Evolutionary conservation across 2,797 vertebrate genomes (phyloP).

Genomic region (Adrianichthys oophorus): DNA sequence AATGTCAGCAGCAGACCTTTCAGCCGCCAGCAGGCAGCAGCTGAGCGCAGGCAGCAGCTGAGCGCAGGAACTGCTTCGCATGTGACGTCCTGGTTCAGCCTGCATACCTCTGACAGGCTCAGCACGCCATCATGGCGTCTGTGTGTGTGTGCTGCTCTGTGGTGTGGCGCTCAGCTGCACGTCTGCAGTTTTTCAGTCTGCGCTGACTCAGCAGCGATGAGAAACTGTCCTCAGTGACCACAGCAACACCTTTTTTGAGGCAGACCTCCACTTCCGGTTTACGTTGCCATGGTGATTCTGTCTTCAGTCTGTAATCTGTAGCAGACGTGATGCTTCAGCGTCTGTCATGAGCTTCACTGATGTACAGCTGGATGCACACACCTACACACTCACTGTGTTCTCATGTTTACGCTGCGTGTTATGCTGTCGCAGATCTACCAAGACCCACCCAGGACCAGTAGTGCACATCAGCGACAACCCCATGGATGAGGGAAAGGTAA

Average conservation of each 20-base stretch:
- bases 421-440: conserved; percentile 85
- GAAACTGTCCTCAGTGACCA: conserved; percentile 60
- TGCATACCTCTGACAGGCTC: not conserved
- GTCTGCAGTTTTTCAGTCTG: conserved; percentile 42
- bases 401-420: not conserved
- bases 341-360: conserved; percentile 23
- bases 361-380: not conserved
- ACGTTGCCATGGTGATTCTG: conserved; percentile 69
- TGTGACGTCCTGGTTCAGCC: too few species aligned
- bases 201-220: conserved; percentile 65
- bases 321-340: conserved; percentile 39
- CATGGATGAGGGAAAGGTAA: conserved; percentile 99
- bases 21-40: too few species aligned
- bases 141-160: not conserved
- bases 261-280: conserved; percentile 61
- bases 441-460: conserved; percentile 95
- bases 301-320: conserved; percentile 63
- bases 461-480: conserved; percentile 99
- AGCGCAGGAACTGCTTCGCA: too few species aligned
- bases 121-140: not conserved
- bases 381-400: too few species aligned
- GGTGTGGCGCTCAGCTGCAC: conserved; percentile 26
- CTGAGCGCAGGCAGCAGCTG: too few species aligned
- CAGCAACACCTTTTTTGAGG: conserved; percentile 62
- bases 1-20: too few species aligned